A percentile compares a stretch with the other conserved stretches of the same genome.
phyloP scores from a whole-genome alignment of 2,888 invertebrate species.

The Cepaea hortensis region DNA sequence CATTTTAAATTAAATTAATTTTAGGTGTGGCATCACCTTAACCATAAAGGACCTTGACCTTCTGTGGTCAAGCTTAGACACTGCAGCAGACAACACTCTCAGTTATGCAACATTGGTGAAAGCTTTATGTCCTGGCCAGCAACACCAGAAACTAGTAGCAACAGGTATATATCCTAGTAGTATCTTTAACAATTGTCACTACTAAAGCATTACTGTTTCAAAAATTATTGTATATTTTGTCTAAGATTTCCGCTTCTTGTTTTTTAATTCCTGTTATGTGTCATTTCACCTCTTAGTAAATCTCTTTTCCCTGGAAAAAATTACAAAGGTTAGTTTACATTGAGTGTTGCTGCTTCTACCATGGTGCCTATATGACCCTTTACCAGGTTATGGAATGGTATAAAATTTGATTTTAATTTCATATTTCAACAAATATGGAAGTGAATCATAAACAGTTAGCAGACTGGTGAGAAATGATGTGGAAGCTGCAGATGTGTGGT shows the following conservation, averaged over 20 bases:
- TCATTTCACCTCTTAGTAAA: neutral
- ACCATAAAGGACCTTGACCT: constrained; percentile 41
- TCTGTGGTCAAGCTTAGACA: constrained; percentile 45
- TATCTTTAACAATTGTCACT: neutral
- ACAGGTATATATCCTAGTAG: neutral
- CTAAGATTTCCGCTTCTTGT: neutral
- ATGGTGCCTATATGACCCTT: too few species aligned
- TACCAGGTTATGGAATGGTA: too few species aligned
- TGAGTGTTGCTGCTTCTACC: too few species aligned
- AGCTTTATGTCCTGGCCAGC: constrained; percentile 35
- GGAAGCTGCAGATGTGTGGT: too few species aligned
- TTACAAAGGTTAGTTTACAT: too few species aligned
- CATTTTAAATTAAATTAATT: neutral
- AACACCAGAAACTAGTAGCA: constrained; percentile 19
- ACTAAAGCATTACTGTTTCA: neutral
- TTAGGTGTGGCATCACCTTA: constrained; percentile 44
- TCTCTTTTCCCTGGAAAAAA: neutral
- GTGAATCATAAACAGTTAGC: too few species aligned
- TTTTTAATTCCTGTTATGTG: neutral
- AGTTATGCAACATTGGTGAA: constrained; percentile 47
- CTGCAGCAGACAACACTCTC: constrained; percentile 47
- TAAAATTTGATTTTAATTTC: too few species aligned
- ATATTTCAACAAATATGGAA: too few species aligned
- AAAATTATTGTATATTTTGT: neutral
- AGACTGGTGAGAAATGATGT: too few species aligned